These are phyloP conservation scores for Climacteris rufus DNA, from an alignment of 2,113 vertebrate genomes.

Conservation along the genomic window DNA sequence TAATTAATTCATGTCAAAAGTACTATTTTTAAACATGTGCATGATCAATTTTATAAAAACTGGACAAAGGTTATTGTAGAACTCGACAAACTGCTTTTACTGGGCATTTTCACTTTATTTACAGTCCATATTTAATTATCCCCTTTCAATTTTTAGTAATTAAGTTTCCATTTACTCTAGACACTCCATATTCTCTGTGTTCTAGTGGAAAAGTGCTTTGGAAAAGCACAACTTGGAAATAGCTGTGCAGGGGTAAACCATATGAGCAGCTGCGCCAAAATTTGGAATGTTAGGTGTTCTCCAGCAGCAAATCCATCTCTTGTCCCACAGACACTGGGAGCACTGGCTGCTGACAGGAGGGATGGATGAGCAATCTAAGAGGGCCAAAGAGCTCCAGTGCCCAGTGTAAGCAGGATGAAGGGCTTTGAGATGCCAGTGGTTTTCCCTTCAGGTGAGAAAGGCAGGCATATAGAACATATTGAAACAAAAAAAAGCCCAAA, in stretches of 20 bases:
- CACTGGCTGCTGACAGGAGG: neutral
- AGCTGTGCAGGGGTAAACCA: neutral
- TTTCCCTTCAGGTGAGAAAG: neutral
- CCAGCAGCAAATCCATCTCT: conserved; percentile 8
- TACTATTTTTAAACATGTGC: neutral
- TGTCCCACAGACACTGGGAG: neutral
- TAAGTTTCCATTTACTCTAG: neutral
- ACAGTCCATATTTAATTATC: neutral
- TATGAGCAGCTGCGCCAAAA: neutral
- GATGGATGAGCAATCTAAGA: neutral
- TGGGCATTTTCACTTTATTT: neutral
- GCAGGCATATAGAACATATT: neutral
- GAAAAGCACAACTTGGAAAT: neutral
- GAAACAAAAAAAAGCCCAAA: too few species aligned
- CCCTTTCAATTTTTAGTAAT: neutral
- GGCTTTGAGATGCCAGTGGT: neutral
- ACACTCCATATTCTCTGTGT: neutral
- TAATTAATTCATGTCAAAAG: conserved; percentile 8
- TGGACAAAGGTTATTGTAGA: neutral
- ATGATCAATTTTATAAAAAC: neutral
- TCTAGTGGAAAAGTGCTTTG: neutral
- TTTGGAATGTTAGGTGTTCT: neutral
- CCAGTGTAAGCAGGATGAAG: neutral
- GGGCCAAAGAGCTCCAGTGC: neutral
- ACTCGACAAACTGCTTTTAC: neutral